Evolutionary conservation across 2,797 vertebrate genomes (phyloP), one percentile per base, ranked within the genome.

Genomic region (Trachurus trachurus): DNA sequence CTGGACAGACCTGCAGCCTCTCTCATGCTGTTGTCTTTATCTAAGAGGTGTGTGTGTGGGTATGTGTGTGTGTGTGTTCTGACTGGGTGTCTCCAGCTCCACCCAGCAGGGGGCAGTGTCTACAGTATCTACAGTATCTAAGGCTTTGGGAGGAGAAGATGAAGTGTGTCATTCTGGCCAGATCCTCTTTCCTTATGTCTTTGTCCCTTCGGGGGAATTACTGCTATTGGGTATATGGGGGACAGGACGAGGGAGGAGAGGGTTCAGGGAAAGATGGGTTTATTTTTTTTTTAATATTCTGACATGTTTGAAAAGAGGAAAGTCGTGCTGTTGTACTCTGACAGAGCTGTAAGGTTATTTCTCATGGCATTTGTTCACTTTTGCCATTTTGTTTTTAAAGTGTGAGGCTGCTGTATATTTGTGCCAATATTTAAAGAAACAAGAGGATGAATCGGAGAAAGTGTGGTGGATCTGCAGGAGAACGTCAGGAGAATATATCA

Each of bases 41-140:
- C 9, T 61, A 54, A 74, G 47, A 63, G 16, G 11, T 15, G 52
- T 26, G 3, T 26, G 26, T 26, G 26, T 31, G 9, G 57, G 65
- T 26, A 26, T 26, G 26, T 26, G 26, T 31, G 9, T 60, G 65
- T 39, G 5, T 34, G 5, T 34, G 31, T 26, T 34, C 54, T 78
- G 54, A 21, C 17, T 31, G 0, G 56, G 12, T 71, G 57, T 78
- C 40, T 47, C 57, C 21, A 22, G 37, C 31, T 79, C 31, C 19
- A 40, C 68, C 86, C 92, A 85, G 80, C 77, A 88, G 89, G 80
- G 75, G 87, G 87, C 59, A 61, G 37, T 80, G 65, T 85, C 70
- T 26, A 26, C 26, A 26, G 26, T 26, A 26, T 26, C 26, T 26
- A 26, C 26, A 26, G 26, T 26, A 26, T 26, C 26, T 26, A 26